Evolutionary conservation across 2,888 invertebrate genomes (phyloP).

Genomic region (Dasysyrphus tricinctus): DNA sequence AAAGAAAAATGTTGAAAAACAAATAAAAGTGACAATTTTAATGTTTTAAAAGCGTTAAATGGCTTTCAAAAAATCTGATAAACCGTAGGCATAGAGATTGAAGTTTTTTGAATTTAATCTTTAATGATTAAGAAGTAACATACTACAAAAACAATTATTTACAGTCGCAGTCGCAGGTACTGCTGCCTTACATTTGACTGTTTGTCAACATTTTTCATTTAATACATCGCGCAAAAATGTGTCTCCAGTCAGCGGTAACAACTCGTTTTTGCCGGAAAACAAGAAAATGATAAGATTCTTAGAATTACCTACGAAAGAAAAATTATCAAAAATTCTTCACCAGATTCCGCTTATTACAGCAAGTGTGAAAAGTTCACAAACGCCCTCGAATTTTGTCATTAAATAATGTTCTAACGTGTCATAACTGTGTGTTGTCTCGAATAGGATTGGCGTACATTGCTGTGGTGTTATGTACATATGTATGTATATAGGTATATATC

Average conservation of each 20-base stretch:
- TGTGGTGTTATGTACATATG: neutral
- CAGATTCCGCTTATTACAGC: neutral
- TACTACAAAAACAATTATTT: too few species aligned
- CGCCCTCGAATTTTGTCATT: constrained; percentile 64
- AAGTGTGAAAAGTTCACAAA: constrained; percentile 19
- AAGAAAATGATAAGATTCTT: neutral
- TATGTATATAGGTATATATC: too few species aligned
- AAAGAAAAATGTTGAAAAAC: too few species aligned
- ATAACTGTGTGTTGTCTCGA: constrained; percentile 25
- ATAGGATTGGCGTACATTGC: neutral
- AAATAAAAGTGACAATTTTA: too few species aligned
- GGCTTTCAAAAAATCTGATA: too few species aligned
- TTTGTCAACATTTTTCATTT: too few species aligned
- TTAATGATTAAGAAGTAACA: too few species aligned
- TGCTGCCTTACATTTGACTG: too few species aligned
- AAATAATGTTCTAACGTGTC: constrained; percentile 45
- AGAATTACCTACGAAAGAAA: neutral
- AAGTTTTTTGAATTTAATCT: too few species aligned
- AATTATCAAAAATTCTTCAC: neutral
- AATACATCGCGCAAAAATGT: neutral
- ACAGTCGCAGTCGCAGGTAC: too few species aligned
- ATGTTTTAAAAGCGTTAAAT: too few species aligned
- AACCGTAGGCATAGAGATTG: too few species aligned
- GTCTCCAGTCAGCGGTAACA: neutral
- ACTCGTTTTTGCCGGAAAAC: neutral